These are phyloP conservation scores for Channa argus DNA, from an alignment of 2,113 vertebrate species.

Conservation along the genomic window DNA sequence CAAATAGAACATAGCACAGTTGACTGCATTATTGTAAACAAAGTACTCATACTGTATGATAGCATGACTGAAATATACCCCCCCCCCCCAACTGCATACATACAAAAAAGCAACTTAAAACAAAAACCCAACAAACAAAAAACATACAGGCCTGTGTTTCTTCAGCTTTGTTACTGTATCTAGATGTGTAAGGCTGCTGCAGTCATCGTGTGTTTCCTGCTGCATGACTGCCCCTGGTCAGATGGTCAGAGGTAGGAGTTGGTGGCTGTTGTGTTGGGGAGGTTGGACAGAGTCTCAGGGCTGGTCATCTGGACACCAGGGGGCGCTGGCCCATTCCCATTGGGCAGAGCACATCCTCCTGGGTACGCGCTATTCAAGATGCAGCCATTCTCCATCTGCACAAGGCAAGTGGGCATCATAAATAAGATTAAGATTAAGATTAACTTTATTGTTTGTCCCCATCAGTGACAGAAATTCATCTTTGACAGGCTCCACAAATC, in stretches of 20 bases:
- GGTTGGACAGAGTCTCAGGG: slow-evolving; percentile 60
- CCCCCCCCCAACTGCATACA: too few species aligned
- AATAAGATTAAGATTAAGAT: background rate
- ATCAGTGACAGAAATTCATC: too few species aligned
- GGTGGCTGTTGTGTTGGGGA: slow-evolving; percentile 64
- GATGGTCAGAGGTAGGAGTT: slow-evolving; percentile 77
- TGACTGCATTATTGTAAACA: slow-evolving; percentile 79
- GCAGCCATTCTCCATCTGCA: slow-evolving; percentile 76
- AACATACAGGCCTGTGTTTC: slow-evolving; percentile 35
- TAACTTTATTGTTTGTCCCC: too few species aligned
- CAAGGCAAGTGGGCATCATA: background rate
- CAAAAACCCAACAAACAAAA: background rate
- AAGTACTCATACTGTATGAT: slow-evolving; percentile 68
- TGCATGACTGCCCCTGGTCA: slow-evolving; percentile 25
- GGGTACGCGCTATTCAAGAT: slow-evolving; percentile 61
- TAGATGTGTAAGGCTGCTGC: slow-evolving; percentile 71
- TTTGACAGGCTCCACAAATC: too few species aligned
- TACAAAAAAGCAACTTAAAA: background rate
- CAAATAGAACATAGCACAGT: slow-evolving; percentile 14
- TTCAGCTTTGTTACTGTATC: slow-evolving; percentile 37
- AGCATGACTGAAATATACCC: slow-evolving; percentile 59
- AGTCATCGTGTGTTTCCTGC: slow-evolving; percentile 46
- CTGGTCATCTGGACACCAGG: slow-evolving; percentile 57
- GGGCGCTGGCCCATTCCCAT: slow-evolving; percentile 57
- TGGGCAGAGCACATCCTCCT: slow-evolving; percentile 59